These are phyloP conservation scores for Tipula confusa DNA, from an alignment of 2,888 invertebrate species.

Conservation along the genomic window DNA sequence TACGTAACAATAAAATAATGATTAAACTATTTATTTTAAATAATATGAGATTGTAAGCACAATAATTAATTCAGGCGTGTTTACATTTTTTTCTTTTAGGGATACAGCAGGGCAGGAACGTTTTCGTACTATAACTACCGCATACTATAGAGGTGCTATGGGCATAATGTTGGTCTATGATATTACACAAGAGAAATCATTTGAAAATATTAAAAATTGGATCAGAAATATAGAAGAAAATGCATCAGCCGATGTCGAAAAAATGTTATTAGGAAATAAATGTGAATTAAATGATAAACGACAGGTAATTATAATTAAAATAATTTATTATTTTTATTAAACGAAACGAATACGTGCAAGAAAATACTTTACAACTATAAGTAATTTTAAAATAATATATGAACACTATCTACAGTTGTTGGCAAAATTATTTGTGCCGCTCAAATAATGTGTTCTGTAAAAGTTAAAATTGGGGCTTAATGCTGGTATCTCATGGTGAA, in stretches of 20 bases:
- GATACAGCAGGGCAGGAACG: conserved; percentile 99
- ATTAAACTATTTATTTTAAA: not conserved
- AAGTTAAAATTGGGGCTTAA: too few relatives aligned
- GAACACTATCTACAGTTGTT: too few relatives aligned
- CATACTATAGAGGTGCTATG: conserved; percentile 99
- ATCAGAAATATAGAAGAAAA: conserved; percentile 98
- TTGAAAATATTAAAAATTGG: conserved; percentile 99
- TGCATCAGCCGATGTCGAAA: conserved; percentile 97
- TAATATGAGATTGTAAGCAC: not conserved
- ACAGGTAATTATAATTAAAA: conserved; percentile 56
- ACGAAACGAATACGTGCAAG: too few relatives aligned
- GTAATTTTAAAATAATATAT: too few relatives aligned
- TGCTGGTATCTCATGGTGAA: too few relatives aligned
- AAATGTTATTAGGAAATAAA: conserved; percentile 98
- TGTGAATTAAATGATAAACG: conserved; percentile 95
- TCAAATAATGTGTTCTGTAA: too few relatives aligned
- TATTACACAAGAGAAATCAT: conserved; percentile 98
- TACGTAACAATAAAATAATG: not conserved
- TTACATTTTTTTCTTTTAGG: conserved; percentile 56
- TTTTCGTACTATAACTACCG: conserved; percentile 98
- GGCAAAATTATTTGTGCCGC: too few relatives aligned
- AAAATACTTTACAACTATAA: too few relatives aligned
- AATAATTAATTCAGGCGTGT: not conserved
- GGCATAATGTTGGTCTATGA: conserved; percentile 99
- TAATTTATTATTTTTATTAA: not conserved